phyloP scores from a whole-genome alignment of 2,113 vertebrate species.

The Nothobranchius kuhntae region DNA sequence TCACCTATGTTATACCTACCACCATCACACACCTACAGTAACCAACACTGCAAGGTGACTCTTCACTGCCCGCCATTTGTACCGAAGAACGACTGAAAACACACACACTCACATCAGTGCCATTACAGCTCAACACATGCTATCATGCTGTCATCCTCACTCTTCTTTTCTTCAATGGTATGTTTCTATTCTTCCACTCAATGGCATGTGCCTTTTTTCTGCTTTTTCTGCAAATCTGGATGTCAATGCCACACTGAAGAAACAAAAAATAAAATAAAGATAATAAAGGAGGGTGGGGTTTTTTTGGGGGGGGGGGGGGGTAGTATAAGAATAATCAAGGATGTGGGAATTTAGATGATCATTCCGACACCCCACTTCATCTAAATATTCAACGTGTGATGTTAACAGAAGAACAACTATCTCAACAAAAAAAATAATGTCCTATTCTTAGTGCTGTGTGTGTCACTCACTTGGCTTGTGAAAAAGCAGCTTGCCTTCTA shows the following conservation, averaged over 20 bases:
- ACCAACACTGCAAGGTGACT: slow-evolving; percentile 51
- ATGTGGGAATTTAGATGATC: slow-evolving; percentile 65
- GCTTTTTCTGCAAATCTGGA: slow-evolving; percentile 78
- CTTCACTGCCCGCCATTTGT: slow-evolving; percentile 46
- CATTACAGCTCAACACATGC: slow-evolving; percentile 59
- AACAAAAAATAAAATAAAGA: slow-evolving; percentile 13
- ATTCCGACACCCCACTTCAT: slow-evolving; percentile 70
- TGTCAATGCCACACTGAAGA: slow-evolving; percentile 69
- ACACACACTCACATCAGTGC: slow-evolving; percentile 63
- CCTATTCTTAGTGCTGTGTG: slow-evolving; percentile 78
- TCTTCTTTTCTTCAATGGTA: slow-evolving; percentile 54
- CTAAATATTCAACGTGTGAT: slow-evolving; percentile 74
- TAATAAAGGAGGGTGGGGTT: slow-evolving; percentile 49
- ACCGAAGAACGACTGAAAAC: slow-evolving; percentile 3
- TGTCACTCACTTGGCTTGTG: slow-evolving; percentile 82
- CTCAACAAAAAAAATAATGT: slow-evolving; percentile 60
- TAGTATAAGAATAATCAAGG: slow-evolving; percentile 78
- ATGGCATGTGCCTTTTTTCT: slow-evolving; percentile 84
- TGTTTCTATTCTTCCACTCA: slow-evolving; percentile 73
- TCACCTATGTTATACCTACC: slow-evolving; percentile 72
- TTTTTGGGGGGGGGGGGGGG: slow-evolving; percentile 1
- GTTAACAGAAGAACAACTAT: slow-evolving; percentile 69
- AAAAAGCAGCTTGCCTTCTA: slow-evolving; percentile 82
- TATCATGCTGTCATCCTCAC: slow-evolving; percentile 53
- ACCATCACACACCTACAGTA: slow-evolving; percentile 63